Conservation (phyloP, 2,113 vertebrate species). For the Periophthalmodon schlosseri region DNA sequence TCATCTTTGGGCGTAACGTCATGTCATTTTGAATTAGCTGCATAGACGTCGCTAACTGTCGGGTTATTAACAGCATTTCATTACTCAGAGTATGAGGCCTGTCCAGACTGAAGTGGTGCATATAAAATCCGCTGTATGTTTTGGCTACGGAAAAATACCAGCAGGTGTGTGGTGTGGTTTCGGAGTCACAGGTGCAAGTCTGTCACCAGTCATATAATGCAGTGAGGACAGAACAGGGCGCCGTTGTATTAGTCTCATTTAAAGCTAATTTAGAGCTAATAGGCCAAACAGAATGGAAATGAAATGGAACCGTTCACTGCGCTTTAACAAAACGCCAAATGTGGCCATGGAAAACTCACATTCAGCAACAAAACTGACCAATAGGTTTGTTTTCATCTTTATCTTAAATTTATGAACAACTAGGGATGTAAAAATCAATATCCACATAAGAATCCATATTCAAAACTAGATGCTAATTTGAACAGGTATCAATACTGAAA, state of each 20-base stretch:
- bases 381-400: neutral
- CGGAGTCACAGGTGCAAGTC: conserved; percentile 34
- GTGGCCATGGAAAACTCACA: neutral
- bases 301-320: neutral
- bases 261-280: neutral
- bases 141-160: conserved; percentile 37
- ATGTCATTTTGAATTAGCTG: conserved; percentile 33
- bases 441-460: no score
- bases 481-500: no score
- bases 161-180: conserved; percentile 17
- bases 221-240: conserved; percentile 24
- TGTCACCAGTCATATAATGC: conserved; percentile 19
- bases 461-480: no score
- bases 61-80: conserved; percentile 5
- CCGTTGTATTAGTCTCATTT: conserved; percentile 6
- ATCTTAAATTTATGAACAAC: no score
- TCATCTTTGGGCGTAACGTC: conserved; percentile 49
- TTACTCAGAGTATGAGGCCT: neutral
- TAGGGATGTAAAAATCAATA: no score
- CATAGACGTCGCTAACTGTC: conserved; percentile 18
- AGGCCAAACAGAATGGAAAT: neutral
- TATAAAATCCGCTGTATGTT: conserved; percentile 23
- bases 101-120: conserved; percentile 14
- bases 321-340: neutral
- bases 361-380: neutral